Conservation (phyloP, 2,888 invertebrate species). For the Entomobrya proxima region DNA sequence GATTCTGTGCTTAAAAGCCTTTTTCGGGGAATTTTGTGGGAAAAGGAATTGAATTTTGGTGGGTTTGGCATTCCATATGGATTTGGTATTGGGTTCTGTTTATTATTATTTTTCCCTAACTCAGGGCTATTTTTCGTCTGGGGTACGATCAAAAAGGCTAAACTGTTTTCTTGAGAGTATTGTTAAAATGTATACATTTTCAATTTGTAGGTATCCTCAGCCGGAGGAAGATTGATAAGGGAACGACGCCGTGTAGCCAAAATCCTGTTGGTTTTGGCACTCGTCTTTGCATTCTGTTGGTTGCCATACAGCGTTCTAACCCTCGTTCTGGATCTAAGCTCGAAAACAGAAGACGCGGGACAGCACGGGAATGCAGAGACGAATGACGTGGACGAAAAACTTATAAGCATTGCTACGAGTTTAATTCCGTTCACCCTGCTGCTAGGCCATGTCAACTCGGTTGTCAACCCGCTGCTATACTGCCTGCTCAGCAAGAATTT, state of each 20-base stretch:
- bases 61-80: too few species aligned
- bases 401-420: slow-evolving; percentile 61
- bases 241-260: slow-evolving; percentile 86
- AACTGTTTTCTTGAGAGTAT: not conserved
- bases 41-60: too few species aligned
- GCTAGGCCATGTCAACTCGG: slow-evolving; percentile 86
- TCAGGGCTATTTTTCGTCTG: too few species aligned
- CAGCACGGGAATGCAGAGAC: slow-evolving; percentile 32
- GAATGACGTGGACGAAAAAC: slow-evolving; percentile 77
- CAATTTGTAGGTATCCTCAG: slow-evolving; percentile 72
- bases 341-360: slow-evolving; percentile 68
- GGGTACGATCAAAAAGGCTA: too few species aligned
- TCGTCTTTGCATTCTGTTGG: slow-evolving; percentile 88
- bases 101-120: too few species aligned
- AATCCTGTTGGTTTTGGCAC: slow-evolving; percentile 85
- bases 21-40: too few species aligned
- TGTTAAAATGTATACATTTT: not conserved
- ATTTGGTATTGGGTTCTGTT: too few species aligned
- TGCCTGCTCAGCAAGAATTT: slow-evolving; percentile 87
- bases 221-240: slow-evolving; percentile 80
- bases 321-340: slow-evolving; percentile 82
- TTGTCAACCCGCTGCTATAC: slow-evolving; percentile 86
- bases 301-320: slow-evolving; percentile 86
- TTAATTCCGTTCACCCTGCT: slow-evolving; percentile 83
- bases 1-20: too few species aligned